Evolutionary conservation across 2,113 vertebrate species (phyloP), one percentile per base, ranked within the genome.

Genomic region (human): DNA sequence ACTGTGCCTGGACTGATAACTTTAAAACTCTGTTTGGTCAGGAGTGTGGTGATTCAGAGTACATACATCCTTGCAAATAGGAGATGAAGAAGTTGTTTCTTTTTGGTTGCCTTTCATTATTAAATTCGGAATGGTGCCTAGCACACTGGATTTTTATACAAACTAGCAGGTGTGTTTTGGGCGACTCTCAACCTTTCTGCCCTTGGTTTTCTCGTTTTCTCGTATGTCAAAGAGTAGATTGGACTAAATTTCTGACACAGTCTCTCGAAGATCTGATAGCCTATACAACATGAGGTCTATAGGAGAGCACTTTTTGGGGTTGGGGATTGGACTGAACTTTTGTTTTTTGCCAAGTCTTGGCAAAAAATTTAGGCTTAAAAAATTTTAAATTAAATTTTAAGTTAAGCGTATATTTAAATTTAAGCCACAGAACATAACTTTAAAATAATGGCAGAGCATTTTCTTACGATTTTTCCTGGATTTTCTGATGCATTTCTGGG

Each of bases 181-280:
- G 27, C 13, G 12, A 76, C 40, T 90, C 16, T 82, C 13, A 45
- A 5, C 17, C 18, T 90, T 75, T 82, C 64, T 40, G 7, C 25
- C 59, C 35, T 91, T 89, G n/a, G 17, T 93, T 84, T 89, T 87
- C 35, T 90, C 40, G 3, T 93, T 83, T 89, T 86, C n/a, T 90
- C 43, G 48, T 22, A 0, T 27, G 52, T 80, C 72, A 66, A 79
- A 50, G 20, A 66, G 30, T 76, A 18, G 38, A 4, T 82, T 76
- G 78, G 16, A 45, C 30, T 52, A 48, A 52, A 40, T 68, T 92
- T 91, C 30, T 91, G 23, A 55, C 68, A 27, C 20, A 76, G 3
- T 23, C 27, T 64, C 50, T 88, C 32, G 18, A n/a, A 38, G 10
- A 25, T 52, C 25, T 72, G 40, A 48, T 52, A 73, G 25, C 48